Conservation (phyloP, 2,888 invertebrate species). For the Synanthedon formicaeformis region DNA sequence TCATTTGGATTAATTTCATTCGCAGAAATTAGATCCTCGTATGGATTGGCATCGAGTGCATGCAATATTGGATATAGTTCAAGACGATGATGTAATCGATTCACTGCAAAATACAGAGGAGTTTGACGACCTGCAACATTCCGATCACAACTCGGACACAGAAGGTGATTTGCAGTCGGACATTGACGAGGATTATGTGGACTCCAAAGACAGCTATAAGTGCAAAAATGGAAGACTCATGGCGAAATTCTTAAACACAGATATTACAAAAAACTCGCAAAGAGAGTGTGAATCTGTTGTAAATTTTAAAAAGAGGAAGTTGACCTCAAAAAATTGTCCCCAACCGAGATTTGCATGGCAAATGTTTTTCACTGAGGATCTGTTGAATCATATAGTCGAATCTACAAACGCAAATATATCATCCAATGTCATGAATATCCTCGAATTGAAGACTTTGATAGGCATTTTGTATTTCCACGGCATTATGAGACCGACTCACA, state of each 20-base stretch:
- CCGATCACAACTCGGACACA: conserved; percentile 55
- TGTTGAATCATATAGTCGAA: conserved; percentile 47
- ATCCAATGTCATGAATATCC: conserved; percentile 24
- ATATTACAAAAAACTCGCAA: not conserved
- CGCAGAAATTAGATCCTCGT: conserved; percentile 64
- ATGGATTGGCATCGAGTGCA: conserved; percentile 65
- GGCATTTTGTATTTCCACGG: conserved; percentile 58
- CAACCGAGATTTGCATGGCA: conserved; percentile 52
- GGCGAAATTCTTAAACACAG: conserved; percentile 25
- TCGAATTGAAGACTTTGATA: conserved; percentile 50
- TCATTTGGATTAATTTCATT: conserved; percentile 60
- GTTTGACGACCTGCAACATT: conserved; percentile 43
- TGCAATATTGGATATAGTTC: conserved; percentile 59
- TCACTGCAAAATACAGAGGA: conserved; percentile 52
- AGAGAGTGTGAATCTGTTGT: conserved; percentile 16
- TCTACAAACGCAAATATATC: conserved; percentile 50
- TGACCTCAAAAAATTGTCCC: conserved; percentile 20
- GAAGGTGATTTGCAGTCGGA: conserved; percentile 43
- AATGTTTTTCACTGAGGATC: conserved; percentile 46
- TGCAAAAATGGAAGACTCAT: conserved; percentile 36
- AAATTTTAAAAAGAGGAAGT: conserved; percentile 32
- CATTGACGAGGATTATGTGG: conserved; percentile 30
- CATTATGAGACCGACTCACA: conserved; percentile 51
- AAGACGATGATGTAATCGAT: conserved; percentile 56
- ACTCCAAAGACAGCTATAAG: conserved; percentile 40